These are phyloP conservation scores for Smutsia gigantea DNA, from an alignment of 2,797 vertebrate species.

Conservation along the genomic window DNA sequence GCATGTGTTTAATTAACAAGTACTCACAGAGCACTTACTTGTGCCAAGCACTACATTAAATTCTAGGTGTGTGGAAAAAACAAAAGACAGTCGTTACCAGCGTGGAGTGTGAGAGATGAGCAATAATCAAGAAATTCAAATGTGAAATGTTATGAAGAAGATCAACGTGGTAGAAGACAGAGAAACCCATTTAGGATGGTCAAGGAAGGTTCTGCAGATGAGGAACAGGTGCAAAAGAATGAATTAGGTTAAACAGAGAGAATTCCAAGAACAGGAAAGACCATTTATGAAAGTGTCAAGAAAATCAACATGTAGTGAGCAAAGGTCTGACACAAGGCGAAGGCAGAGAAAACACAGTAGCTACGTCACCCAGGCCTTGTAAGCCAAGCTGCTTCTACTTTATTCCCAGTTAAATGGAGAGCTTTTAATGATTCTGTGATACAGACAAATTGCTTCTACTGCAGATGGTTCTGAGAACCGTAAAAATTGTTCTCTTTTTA, in stretches of 20 bases:
- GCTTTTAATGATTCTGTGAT: not conserved
- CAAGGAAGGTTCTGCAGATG: not conserved
- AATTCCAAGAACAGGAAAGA: not conserved
- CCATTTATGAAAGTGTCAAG: not conserved
- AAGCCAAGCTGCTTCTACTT: not conserved
- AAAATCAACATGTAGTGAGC: not conserved
- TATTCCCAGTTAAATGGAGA: not conserved
- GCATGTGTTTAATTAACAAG: not conserved
- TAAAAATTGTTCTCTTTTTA: not conserved
- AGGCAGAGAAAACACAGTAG: not conserved
- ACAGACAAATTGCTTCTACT: not conserved
- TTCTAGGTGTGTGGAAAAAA: not conserved
- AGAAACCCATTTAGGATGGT: not conserved
- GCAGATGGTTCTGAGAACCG: not conserved
- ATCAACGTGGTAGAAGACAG: fast-evolving
- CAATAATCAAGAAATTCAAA: not conserved
- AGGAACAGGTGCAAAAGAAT: not conserved
- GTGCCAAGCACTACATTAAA: not conserved
- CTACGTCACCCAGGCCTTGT: too few relatives aligned
- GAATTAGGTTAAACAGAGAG: not conserved
- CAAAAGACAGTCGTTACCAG: not conserved
- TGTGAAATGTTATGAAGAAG: not conserved
- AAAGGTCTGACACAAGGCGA: not conserved
- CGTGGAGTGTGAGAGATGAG: not conserved
- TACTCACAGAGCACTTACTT: not conserved